These are phyloP conservation scores for Acanthaster planci DNA, from an alignment of 35 echinoderm and acorn worm species.

Conservation along the genomic window DNA sequence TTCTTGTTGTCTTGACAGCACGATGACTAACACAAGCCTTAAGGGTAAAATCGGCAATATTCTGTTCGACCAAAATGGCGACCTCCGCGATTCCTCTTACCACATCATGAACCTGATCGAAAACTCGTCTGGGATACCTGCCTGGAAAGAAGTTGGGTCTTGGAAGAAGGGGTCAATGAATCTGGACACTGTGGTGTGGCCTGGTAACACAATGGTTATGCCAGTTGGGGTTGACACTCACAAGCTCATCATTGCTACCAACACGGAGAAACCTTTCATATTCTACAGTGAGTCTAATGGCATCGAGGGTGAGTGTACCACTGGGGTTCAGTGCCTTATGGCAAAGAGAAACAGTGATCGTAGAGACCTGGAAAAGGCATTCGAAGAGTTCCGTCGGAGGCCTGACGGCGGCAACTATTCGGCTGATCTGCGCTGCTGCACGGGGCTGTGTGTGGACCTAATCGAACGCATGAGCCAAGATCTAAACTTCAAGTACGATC, in stretches of 20 bases:
- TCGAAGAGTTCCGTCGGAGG: slow-evolving; percentile 2
- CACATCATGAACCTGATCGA: slow-evolving; percentile 47
- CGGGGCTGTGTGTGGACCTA: slow-evolving; percentile 54
- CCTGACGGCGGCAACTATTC: slow-evolving; percentile 1
- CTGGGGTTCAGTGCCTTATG: slow-evolving; percentile 41
- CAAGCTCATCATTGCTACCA: slow-evolving; percentile 49
- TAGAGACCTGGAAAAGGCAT: slow-evolving; percentile 40
- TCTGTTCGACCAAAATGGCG: slow-evolving; percentile 44
- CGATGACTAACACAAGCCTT: slow-evolving; percentile 39
- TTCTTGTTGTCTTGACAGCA: slow-evolving; percentile 28
- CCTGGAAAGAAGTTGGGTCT: slow-evolving; percentile 54
- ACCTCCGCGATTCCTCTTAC: slow-evolving; percentile 38
- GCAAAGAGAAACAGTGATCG: slow-evolving; percentile 24
- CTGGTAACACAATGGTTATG: slow-evolving; percentile 44
- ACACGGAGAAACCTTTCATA: slow-evolving; percentile 66
- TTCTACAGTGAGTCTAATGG: slow-evolving; percentile 16
- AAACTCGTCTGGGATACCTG: background rate
- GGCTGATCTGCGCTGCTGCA: slow-evolving; percentile 27
- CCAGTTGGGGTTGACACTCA: slow-evolving; percentile 56
- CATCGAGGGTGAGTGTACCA: slow-evolving; percentile 28
- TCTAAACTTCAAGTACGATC: slow-evolving; percentile 45
- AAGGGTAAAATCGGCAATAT: slow-evolving; percentile 40
- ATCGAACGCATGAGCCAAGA: slow-evolving; percentile 39
- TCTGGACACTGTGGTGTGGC: slow-evolving; percentile 50
- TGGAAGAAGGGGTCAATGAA: slow-evolving; percentile 33